These are phyloP conservation scores for Caenorhabditis inopinata DNA, from an alignment of 1,140 invertebrate genomes.

Conservation along the genomic window DNA sequence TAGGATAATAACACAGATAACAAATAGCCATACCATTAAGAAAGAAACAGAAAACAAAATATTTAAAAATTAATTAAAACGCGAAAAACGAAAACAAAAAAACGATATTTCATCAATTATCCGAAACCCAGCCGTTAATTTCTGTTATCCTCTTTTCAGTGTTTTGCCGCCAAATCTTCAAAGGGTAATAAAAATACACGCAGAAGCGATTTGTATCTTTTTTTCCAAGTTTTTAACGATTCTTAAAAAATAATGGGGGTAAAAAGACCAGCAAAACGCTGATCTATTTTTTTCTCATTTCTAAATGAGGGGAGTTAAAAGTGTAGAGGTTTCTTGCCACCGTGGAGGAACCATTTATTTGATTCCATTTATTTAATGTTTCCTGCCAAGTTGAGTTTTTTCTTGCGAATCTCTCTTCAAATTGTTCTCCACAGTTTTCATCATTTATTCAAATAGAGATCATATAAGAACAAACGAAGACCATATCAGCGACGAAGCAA, in stretches of 20 bases:
- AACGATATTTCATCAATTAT: constrained; percentile 17
- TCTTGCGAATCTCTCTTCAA: too few relatives aligned
- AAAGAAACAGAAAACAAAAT: too few relatives aligned
- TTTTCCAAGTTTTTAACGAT: constrained; percentile 18
- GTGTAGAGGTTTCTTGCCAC: background rate
- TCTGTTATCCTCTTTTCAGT: background rate
- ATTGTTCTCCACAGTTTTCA: too few relatives aligned
- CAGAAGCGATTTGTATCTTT: constrained; percentile 9
- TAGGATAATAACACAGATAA: too few relatives aligned
- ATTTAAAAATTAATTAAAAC: background rate
- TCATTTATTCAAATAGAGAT: too few relatives aligned
- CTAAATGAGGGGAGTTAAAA: background rate
- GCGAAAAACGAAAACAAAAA: background rate
- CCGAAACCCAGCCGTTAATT: background rate
- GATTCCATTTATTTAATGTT: too few relatives aligned
- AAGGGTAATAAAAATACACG: background rate
- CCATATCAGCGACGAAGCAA: constrained; percentile 12
- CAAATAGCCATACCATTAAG: too few relatives aligned
- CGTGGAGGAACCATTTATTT: background rate
- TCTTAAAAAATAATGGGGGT: background rate
- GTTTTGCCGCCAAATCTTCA: constrained; percentile 21
- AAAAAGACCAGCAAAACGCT: background rate
- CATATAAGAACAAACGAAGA: background rate
- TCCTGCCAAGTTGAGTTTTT: too few relatives aligned
- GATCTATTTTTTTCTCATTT: constrained; percentile 9